phyloP scores from a whole-genome alignment of 2,797 vertebrate genomes.

The Meriones psammophilus region DNA sequence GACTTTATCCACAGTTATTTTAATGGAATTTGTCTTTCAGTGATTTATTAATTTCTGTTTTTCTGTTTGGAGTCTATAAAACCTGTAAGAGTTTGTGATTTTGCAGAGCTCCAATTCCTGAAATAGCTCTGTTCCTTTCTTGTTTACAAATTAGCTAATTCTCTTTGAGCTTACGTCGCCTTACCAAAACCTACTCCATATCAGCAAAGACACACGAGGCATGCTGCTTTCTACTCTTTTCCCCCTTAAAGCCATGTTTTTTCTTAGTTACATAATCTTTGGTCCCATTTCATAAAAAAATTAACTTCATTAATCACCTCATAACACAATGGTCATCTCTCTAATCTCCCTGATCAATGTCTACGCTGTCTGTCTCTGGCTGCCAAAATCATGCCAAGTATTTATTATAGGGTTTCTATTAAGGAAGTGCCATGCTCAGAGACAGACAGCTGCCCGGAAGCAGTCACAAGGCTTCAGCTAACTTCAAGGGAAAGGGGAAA shows the following conservation, averaged over 20 bases:
- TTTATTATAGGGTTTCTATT: background rate
- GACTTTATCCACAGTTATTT: background rate
- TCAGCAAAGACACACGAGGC: background rate
- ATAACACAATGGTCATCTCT: background rate
- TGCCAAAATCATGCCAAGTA: background rate
- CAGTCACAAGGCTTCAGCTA: background rate
- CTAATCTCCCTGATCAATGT: background rate
- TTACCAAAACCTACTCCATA: background rate
- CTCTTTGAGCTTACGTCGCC: background rate
- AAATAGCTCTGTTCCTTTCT: conserved; percentile 2
- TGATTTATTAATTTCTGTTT: background rate
- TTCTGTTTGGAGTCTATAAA: background rate
- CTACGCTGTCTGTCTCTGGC: background rate
- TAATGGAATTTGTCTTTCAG: background rate
- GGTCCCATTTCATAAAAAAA: background rate
- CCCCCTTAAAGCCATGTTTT: background rate
- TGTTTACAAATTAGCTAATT: conserved; percentile 20
- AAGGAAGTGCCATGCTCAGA: background rate
- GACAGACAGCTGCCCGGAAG: background rate
- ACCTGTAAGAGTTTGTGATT: background rate
- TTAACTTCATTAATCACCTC: background rate
- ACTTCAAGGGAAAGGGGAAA: background rate
- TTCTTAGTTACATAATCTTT: background rate
- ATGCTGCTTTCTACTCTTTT: background rate
- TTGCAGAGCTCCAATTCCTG: conserved; percentile 10